Evolutionary conservation across 1,140 invertebrate species (phyloP), one percentile per base, ranked within the genome.

Genomic region (Streblospio benedicti): DNA sequence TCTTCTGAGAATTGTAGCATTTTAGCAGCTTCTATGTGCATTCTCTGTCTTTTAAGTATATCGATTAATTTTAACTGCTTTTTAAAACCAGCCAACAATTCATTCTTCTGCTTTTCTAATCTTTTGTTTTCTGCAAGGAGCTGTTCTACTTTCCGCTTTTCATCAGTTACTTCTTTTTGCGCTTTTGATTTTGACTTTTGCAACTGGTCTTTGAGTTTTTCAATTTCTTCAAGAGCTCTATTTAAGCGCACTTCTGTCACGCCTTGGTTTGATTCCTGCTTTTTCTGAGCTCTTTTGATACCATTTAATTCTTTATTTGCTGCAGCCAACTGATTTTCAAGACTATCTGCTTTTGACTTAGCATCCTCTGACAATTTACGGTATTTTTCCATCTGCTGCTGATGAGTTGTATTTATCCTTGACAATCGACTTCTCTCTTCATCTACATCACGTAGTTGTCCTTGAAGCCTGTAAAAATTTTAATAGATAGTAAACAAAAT

Each of bases 51-150:
- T 63, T 79, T 79, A 4, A 79, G 68, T 52, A 79, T 68, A 65
- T 80, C 78, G 55, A 80, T 80, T 6, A 80, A 67, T 66, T 79
- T 79, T 43, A 80, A 66, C 54, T 80, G 78, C 66, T 79, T 80
- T 64, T 78, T 78, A 53, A 79, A 79, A 6, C 74, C 79, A 23
- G 73, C 64, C 67, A 79, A 75, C 27, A 80, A 65, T 62, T 80
- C 78, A 50, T 73, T 72, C 63, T 79, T 79, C 66, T 79, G 77
- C 67, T 79, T 79, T 58, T 78, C 71, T 38, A 79, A 66, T 51
- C 71, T 61, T 53, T 75, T 76, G 59, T 79, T 79, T 51, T 78
- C 75, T 9, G 64, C 60, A 41, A 71, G 16, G n/a, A 79, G 57
- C 45, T 76, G 69, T 47, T 79, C 77, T 27, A 77, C 63, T 59